These are phyloP conservation scores for Scolanthus callimorphus DNA, from an alignment of 92 coral and sea anemone species.

Conservation along the genomic window DNA sequence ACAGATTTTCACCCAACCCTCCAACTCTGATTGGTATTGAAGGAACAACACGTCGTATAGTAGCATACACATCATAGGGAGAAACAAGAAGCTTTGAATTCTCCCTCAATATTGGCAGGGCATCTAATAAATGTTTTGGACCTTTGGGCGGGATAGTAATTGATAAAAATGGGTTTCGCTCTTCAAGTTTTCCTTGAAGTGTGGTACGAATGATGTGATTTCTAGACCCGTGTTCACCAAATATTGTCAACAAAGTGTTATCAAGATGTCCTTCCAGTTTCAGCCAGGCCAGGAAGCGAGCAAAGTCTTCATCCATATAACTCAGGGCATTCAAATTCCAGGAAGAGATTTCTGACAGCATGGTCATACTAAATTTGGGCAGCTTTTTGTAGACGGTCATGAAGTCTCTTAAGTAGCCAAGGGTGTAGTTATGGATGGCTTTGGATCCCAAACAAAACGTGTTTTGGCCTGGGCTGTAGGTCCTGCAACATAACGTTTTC, in stretches of 20 bases:
- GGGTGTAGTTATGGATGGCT: constrained; percentile 68
- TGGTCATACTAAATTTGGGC: constrained; percentile 66
- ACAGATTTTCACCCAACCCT: constrained; percentile 22
- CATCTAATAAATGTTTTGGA: constrained; percentile 33
- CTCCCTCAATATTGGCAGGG: constrained; percentile 27
- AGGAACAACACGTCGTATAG: constrained; percentile 45
- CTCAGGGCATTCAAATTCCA: constrained; percentile 58
- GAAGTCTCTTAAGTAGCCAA: constrained; percentile 56
- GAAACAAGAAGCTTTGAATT: constrained; percentile 53
- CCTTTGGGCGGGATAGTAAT: constrained; percentile 60
- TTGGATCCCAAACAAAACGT: constrained; percentile 65
- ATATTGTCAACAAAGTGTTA: constrained; percentile 56
- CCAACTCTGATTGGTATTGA: constrained; percentile 15
- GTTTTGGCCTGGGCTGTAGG: constrained; percentile 41
- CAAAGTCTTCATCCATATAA: constrained; percentile 54
- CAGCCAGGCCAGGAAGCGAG: constrained; percentile 55
- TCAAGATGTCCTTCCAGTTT: constrained; percentile 61
- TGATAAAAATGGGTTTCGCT: constrained; percentile 72
- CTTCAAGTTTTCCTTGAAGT: constrained; percentile 81
- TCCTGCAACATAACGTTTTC: too few species aligned
- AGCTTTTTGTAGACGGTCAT: constrained; percentile 57
- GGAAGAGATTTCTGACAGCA: constrained; percentile 65
- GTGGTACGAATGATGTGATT: constrained; percentile 38
- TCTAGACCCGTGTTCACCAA: constrained; percentile 77
- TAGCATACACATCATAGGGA: constrained; percentile 71